Percentiles rank a stretch among this genome's conserved stretches.
Conservation (phyloP, 2,888 invertebrate genomes). For the Caenorhabditis sp. region DNA sequence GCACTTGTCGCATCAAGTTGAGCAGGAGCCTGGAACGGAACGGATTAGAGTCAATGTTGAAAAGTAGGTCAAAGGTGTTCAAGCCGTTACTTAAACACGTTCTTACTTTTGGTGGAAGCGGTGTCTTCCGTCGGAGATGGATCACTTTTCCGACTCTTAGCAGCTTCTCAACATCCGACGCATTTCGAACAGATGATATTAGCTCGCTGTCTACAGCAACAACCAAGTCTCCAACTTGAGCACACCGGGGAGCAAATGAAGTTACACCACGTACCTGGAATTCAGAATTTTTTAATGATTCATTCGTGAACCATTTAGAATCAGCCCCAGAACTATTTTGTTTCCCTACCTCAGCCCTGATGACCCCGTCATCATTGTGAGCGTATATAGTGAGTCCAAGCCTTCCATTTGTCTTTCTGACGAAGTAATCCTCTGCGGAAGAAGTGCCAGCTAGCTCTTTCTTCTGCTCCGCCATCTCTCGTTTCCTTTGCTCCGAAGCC, state of each 20-base stretch:
- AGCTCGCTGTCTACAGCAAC: slow-evolving; percentile 71
- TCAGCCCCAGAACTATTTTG: background rate
- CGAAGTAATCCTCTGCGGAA: slow-evolving; percentile 68
- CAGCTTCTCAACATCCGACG: slow-evolving; percentile 73
- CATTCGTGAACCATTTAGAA: background rate
- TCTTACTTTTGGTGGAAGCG: slow-evolving; percentile 35
- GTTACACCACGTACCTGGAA: slow-evolving; percentile 72
- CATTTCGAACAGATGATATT: slow-evolving; percentile 66
- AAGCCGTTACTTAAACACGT: slow-evolving; percentile 4
- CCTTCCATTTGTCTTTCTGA: slow-evolving; percentile 68
- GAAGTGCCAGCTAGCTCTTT: slow-evolving; percentile 53
- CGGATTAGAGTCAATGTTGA: slow-evolving; percentile 7
- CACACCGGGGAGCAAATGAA: slow-evolving; percentile 67
- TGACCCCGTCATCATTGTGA: slow-evolving; percentile 71
- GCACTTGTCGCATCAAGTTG: slow-evolving; percentile 39
- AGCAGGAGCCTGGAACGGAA: slow-evolving; percentile 42
- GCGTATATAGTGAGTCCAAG: slow-evolving; percentile 74
- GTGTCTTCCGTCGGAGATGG: slow-evolving; percentile 61
- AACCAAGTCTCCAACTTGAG: slow-evolving; percentile 72
- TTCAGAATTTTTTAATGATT: no score
- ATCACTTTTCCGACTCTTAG: slow-evolving; percentile 71
- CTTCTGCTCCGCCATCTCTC: slow-evolving; percentile 55
- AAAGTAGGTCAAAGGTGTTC: slow-evolving; percentile 17
- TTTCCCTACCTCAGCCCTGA: slow-evolving; percentile 67
- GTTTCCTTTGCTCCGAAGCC: slow-evolving; percentile 46